A percentile compares a stretch with the other conserved stretches of the same genome.
These are phyloP conservation scores for Hyperoplus lanceolatus DNA, from an alignment of 2,797 vertebrate species.

Conservation along the genomic window DNA sequence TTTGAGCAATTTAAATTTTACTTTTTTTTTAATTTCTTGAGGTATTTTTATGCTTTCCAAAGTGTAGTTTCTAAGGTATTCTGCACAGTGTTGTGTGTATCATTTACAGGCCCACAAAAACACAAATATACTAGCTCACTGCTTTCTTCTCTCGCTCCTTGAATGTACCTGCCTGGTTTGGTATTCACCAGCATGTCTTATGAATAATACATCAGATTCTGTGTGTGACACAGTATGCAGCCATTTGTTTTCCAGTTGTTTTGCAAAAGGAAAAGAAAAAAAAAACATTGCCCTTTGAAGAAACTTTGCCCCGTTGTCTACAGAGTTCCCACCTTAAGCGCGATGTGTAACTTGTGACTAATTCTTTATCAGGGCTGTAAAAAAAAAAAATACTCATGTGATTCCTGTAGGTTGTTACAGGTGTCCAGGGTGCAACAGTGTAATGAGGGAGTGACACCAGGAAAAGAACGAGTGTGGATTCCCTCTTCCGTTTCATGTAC, in stretches of 20 bases:
- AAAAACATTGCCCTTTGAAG: slow-evolving; percentile 1
- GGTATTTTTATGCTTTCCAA: slow-evolving; percentile 14
- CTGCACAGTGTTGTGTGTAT: slow-evolving; percentile 1
- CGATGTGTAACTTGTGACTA: slow-evolving; percentile 79
- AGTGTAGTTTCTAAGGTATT: slow-evolving; percentile 18
- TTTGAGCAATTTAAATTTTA: slow-evolving; percentile 28
- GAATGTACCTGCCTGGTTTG: slow-evolving; percentile 20
- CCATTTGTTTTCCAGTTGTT: slow-evolving; percentile 25
- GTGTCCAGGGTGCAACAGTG: slow-evolving; percentile 37
- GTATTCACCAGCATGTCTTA: slow-evolving; percentile 47
- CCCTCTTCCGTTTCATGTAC: background rate
- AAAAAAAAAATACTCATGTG: slow-evolving; percentile 75
- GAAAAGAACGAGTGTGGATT: slow-evolving; percentile 12
- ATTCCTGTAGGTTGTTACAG: slow-evolving; percentile 47
- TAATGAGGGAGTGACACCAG: slow-evolving; percentile 24
- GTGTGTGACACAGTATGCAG: background rate
- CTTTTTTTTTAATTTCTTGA: slow-evolving; percentile 10
- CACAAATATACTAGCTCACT: slow-evolving; percentile 17
- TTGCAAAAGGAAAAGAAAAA: background rate
- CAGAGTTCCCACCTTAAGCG: slow-evolving; percentile 35
- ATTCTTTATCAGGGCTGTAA: slow-evolving; percentile 79
- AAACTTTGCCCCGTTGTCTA: slow-evolving; percentile 57
- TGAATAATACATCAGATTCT: slow-evolving; percentile 36
- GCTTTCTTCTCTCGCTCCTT: slow-evolving; percentile 25
- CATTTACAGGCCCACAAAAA: slow-evolving; percentile 39